phyloP scores from a whole-genome alignment of 2,113 vertebrate species.

The Piaya cayana region DNA sequence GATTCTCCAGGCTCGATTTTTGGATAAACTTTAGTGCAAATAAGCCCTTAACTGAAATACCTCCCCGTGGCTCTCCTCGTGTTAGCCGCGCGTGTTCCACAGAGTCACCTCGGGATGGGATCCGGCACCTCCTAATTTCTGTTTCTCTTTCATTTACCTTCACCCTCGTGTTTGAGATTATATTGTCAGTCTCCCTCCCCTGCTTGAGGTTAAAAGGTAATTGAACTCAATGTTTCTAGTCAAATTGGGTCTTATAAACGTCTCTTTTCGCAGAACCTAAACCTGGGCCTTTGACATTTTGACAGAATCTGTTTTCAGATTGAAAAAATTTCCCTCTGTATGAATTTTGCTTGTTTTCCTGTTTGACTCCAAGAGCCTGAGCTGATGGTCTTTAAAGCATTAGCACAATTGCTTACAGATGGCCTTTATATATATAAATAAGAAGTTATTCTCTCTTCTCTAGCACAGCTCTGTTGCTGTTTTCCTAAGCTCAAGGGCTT shows the following conservation, averaged over 20 bases:
- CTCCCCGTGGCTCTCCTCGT: neutral
- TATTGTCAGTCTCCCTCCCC: neutral
- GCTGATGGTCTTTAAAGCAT: conserved; percentile 38
- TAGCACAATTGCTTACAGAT: conserved; percentile 41
- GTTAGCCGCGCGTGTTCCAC: accelerated
- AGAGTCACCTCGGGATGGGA: neutral
- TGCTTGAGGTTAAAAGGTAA: neutral
- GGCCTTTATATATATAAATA: neutral
- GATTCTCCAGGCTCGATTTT: neutral
- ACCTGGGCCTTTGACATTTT: neutral
- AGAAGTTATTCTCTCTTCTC: neutral
- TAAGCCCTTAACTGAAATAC: accelerated
- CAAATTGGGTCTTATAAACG: neutral
- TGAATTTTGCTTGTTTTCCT: conserved; percentile 18
- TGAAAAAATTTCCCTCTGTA: conserved; percentile 19
- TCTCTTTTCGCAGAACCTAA: neutral
- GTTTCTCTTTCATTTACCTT: neutral
- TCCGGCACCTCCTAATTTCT: accelerated
- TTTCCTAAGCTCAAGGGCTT: neutral
- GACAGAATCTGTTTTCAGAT: neutral
- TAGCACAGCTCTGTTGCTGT: neutral
- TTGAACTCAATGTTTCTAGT: neutral
- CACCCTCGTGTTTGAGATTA: neutral
- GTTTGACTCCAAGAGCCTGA: neutral
- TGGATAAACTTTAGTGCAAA: neutral